A percentile compares a stretch with the other conserved stretches of the same genome.
Conservation (phyloP, 2,113 vertebrate genomes). For the Elephas maximus region DNA sequence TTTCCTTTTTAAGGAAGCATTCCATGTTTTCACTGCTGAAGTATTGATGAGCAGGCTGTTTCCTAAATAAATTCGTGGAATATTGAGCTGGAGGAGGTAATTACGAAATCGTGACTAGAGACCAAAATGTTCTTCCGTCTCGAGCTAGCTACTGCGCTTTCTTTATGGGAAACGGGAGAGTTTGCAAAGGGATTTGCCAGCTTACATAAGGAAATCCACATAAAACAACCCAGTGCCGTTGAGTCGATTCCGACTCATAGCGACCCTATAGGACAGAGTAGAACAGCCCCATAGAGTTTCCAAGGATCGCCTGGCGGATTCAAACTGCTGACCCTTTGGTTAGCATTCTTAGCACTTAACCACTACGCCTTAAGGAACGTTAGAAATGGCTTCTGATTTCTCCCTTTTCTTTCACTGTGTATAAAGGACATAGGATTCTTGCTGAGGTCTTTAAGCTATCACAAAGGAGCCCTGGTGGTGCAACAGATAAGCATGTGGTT, state of each 20-base stretch:
- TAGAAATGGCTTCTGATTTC: background rate
- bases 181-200: conserved; percentile 40
- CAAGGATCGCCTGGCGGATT: no score
- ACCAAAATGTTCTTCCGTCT: background rate
- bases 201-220: background rate
- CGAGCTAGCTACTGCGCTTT: conserved; percentile 1
- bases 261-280: no score
- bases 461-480: no score
- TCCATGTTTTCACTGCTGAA: conserved; percentile 15
- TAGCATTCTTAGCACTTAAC: no score
- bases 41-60: conserved; percentile 66
- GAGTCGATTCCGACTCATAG: no score
- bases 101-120: conserved; percentile 67
- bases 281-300: no score
- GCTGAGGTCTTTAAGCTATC: background rate
- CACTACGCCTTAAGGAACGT: background rate
- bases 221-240: background rate
- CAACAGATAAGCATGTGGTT: no score
- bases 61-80: conserved; percentile 79
- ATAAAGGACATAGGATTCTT: background rate
- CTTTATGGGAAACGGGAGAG: conserved; percentile 58
- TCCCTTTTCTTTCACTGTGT: background rate
- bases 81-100: conserved; percentile 60
- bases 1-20: background rate
- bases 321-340: no score